Conservation (phyloP, 2,113 vertebrate genomes). For the Sebastes schlegelii region DNA sequence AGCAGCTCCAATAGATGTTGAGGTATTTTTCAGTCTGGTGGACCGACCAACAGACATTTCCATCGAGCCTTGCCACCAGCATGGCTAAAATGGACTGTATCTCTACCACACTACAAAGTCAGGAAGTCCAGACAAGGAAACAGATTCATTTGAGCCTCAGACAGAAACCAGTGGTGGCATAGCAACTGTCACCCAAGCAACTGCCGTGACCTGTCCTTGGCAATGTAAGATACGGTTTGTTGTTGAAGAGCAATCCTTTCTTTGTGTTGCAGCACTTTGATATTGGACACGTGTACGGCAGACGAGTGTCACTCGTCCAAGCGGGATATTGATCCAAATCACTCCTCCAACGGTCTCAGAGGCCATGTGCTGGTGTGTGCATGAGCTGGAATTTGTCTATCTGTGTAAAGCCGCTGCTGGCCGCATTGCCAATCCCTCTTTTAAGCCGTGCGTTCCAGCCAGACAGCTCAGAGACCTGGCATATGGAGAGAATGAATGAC, state of each 20-base stretch:
- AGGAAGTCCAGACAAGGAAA: background rate
- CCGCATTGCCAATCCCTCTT: slow-evolving; percentile 36
- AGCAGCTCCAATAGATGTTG: background rate
- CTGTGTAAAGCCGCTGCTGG: slow-evolving; percentile 44
- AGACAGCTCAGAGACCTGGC: slow-evolving; percentile 43
- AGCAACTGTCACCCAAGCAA: slow-evolving; percentile 64
- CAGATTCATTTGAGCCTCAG: background rate
- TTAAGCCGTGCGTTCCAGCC: slow-evolving; percentile 45
- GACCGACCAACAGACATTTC: background rate
- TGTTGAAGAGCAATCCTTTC: slow-evolving; percentile 36
- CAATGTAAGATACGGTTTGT: slow-evolving; percentile 12
- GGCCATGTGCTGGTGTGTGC: slow-evolving; percentile 51
- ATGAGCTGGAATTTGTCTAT: slow-evolving; percentile 33
- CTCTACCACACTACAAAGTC: background rate
- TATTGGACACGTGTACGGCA: slow-evolving; percentile 53
- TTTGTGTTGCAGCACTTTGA: background rate
- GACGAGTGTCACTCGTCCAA: slow-evolving; percentile 35
- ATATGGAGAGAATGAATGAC: slow-evolving; percentile 43
- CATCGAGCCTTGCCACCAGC: background rate
- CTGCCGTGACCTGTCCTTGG: slow-evolving; percentile 10
- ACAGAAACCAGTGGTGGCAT: slow-evolving; percentile 37
- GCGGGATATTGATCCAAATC: slow-evolving; percentile 64
- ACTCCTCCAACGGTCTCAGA: slow-evolving; percentile 21
- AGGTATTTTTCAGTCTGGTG: slow-evolving; percentile 2
- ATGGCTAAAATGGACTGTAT: background rate